Conservation (phyloP, 2,888 invertebrate genomes). For the Acheta domesticus region DNA sequence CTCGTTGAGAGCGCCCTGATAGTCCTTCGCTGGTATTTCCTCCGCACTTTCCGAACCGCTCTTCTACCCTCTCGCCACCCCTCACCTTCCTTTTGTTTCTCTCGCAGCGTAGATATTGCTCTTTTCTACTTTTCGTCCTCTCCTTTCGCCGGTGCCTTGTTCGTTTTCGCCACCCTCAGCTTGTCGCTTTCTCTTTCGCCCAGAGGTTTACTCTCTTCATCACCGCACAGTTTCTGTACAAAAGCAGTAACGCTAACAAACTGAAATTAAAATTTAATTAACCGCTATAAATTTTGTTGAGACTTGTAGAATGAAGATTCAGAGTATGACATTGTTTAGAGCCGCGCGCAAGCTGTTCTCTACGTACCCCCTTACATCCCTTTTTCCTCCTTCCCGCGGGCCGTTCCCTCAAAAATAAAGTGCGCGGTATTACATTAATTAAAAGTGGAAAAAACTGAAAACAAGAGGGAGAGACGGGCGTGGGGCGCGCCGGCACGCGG, state of each 20-base stretch:
- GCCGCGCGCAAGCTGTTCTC: slow-evolving; percentile 34
- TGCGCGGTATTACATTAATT: slow-evolving; percentile 48
- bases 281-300: slow-evolving; percentile 47
- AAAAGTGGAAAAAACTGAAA: slow-evolving; percentile 44
- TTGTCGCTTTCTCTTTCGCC: slow-evolving; percentile 22
- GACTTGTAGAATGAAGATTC: slow-evolving; percentile 49
- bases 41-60: not conserved
- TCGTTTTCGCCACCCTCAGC: not conserved
- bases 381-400: slow-evolving; percentile 43
- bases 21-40: not conserved
- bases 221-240: slow-evolving; percentile 25
- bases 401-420: slow-evolving; percentile 43
- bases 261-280: slow-evolving; percentile 51
- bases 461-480: slow-evolving; percentile 11
- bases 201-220: slow-evolving; percentile 18
- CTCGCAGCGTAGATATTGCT: not conserved
- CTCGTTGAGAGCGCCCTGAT: not conserved
- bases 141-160: slow-evolving; percentile 3
- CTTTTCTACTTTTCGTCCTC: not conserved
- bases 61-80: not conserved
- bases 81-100: not conserved
- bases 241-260: slow-evolving; percentile 36
- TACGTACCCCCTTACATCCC: not conserved
- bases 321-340: slow-evolving; percentile 49
- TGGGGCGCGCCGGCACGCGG: no score